These are phyloP conservation scores for Sycophila texana DNA, from an alignment of 2,888 invertebrate genomes.

Conservation along the genomic window DNA sequence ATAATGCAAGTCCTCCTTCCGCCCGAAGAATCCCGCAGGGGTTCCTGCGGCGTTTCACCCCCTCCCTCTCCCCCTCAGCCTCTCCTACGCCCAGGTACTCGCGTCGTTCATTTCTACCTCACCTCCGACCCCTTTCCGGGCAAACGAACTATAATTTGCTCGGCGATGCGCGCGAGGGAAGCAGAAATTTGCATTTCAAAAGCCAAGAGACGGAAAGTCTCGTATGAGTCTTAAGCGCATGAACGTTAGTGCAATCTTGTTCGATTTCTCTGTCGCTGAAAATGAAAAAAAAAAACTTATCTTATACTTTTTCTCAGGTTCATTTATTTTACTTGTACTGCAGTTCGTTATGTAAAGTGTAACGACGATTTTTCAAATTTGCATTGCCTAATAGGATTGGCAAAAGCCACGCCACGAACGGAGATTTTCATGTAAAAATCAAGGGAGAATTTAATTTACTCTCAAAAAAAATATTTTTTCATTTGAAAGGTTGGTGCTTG, in stretches of 20 bases:
- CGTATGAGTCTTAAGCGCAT: too few relatives aligned
- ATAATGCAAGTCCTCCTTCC: slow-evolving; percentile 19
- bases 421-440: not conserved
- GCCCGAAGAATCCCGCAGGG: not conserved
- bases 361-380: too few relatives aligned
- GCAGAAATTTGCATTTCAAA: slow-evolving; percentile 23
- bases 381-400: not conserved
- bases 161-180: not conserved
- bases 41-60: not conserved
- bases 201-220: not conserved
- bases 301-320: too few relatives aligned
- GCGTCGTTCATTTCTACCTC: not conserved
- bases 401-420: not conserved
- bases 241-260: too few relatives aligned
- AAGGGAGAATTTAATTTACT: not conserved
- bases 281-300: too few relatives aligned
- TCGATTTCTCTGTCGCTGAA: too few relatives aligned
- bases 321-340: too few relatives aligned
- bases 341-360: too few relatives aligned
- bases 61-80: too few relatives aligned
- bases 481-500: too few relatives aligned
- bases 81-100: not conserved
- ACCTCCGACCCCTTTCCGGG: not conserved
- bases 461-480: not conserved
- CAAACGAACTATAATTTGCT: slow-evolving; percentile 16